phyloP scores from a whole-genome alignment of 2,797 vertebrate species.

The Aythya fuligula region DNA sequence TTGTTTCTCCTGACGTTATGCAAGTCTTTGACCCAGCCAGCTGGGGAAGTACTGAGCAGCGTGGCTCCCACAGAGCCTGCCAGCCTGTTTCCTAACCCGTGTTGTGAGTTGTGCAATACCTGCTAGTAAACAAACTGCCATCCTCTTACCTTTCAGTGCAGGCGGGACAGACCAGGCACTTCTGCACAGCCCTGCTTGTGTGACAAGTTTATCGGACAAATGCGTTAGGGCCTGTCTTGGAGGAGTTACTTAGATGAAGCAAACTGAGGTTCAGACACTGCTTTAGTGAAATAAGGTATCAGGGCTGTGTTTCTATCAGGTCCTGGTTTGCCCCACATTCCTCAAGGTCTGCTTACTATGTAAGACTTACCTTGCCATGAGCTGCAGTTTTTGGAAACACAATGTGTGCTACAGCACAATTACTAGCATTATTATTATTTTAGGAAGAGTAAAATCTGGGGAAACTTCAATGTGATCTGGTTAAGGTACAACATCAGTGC shows the following conservation, averaged over 20 bases:
- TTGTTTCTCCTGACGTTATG: background rate
- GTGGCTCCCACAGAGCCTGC: slow-evolving; percentile 48
- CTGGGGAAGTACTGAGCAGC: background rate
- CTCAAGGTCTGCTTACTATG: background rate
- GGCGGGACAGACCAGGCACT: background rate
- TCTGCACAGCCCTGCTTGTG: background rate
- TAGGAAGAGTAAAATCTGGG: background rate
- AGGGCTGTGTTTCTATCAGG: background rate
- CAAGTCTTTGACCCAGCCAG: slow-evolving; percentile 29
- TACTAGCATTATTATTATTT: background rate
- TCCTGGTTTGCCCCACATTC: background rate
- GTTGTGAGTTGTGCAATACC: slow-evolving; percentile 21
- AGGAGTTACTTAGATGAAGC: background rate
- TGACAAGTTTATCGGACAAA: slow-evolving; percentile 7
- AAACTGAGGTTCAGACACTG: fast-evolving
- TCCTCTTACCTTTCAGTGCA: slow-evolving; percentile 1
- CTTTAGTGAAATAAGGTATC: background rate
- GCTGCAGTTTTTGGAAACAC: background rate
- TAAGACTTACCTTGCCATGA: background rate
- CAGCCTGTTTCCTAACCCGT: slow-evolving; percentile 12
- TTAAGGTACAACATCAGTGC: background rate
- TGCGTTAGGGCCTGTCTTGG: background rate
- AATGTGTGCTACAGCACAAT: background rate
- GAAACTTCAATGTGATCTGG: background rate
- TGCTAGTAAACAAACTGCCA: slow-evolving; percentile 36